These are phyloP conservation scores for Argyrosomus japonicus DNA, from an alignment of 2,113 vertebrate species.

Conservation along the genomic window DNA sequence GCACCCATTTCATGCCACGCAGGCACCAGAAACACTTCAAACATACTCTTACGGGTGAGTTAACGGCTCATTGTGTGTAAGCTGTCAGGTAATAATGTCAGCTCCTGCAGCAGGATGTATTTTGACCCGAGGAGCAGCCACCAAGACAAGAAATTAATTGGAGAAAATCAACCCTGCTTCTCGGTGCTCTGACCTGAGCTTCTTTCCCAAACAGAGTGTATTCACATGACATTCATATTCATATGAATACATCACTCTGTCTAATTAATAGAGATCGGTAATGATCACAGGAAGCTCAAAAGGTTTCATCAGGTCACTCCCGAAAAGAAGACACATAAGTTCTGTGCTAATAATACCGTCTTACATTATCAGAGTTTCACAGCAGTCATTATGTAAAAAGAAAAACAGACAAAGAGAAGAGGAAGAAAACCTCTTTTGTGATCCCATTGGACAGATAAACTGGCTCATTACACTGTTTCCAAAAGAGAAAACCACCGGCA, in stretches of 20 bases:
- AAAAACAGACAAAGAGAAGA: slow-evolving; percentile 1
- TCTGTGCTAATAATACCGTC: slow-evolving; percentile 22
- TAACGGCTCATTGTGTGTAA: slow-evolving; percentile 11
- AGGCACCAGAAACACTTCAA: slow-evolving; percentile 2
- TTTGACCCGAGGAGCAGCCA: slow-evolving; percentile 36
- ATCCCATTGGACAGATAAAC: slow-evolving; percentile 29
- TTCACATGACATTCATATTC: slow-evolving; percentile 6
- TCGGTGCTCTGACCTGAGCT: neutral
- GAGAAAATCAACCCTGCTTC: slow-evolving; percentile 45
- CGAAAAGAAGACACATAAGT: slow-evolving; percentile 7
- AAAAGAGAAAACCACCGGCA: neutral
- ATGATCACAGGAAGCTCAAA: slow-evolving; percentile 32
- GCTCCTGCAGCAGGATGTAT: slow-evolving; percentile 21
- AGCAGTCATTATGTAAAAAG: slow-evolving; percentile 4
- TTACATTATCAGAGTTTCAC: slow-evolving; percentile 11
- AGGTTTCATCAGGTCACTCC: slow-evolving; percentile 39
- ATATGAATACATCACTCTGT: slow-evolving; percentile 11
- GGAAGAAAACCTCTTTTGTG: neutral
- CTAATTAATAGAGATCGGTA: slow-evolving; percentile 47
- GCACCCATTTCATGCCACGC: neutral
- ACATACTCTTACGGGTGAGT: slow-evolving; percentile 1
- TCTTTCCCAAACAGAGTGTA: neutral
- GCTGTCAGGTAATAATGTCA: slow-evolving; percentile 22
- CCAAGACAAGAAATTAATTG: slow-evolving; percentile 53
- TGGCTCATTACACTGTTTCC: slow-evolving; percentile 9